Base-by-base conservation (phyloP, 1,140 invertebrate species). In the Bombus superbus region DNA sequence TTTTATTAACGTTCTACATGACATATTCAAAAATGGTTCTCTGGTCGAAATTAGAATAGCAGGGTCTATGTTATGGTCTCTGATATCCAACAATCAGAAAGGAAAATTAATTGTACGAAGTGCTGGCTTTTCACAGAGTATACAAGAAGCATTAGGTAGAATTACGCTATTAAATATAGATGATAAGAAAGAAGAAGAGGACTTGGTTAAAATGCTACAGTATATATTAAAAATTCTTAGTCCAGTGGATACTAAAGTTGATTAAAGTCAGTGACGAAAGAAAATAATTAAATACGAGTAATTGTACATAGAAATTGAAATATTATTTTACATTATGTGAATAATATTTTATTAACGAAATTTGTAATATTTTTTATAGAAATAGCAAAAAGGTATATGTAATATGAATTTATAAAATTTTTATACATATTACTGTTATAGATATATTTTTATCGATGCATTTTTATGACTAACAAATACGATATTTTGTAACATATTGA, bases 31-130 rank as follows among this genome's bases (percentile, higher is more conserved):
- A 78, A 91, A 86, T 75, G 93, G 92, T 42, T 90, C 90, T 0
- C 18, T 91, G 0, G 86, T 73, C 4, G 94, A 95, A 72, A 94
- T 94, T 15, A 92, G 88, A 69, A 83, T 94, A 42, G 93, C 87
- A 0, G 92, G 92, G 9, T 92, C 92, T 2, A 93, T 92, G 74
- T 62, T 95, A 3, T 95, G 94, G 94, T 92, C 95, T 1, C 66
- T 95, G 32, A 84, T 95, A 13, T 90, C 89, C 35, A 95, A 95
- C 64, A 95, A 94, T 86, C 94, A 95, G 47, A 95, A 95, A 77
- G 95, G 91, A 71, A 95, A 95, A 84, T 86, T 95, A 42, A 93
- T 94, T 13, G 89, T 89, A 13, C 91, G 94, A 10, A 93, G 87
- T 62, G 89, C 92, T 35, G 94, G 95, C 11, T 93, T 95, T 86